Percentiles rank a stretch among this genome's conserved stretches.
These are phyloP conservation scores for Bombus pascuorum DNA, from an alignment of 1,140 invertebrate genomes.

Conservation along the genomic window DNA sequence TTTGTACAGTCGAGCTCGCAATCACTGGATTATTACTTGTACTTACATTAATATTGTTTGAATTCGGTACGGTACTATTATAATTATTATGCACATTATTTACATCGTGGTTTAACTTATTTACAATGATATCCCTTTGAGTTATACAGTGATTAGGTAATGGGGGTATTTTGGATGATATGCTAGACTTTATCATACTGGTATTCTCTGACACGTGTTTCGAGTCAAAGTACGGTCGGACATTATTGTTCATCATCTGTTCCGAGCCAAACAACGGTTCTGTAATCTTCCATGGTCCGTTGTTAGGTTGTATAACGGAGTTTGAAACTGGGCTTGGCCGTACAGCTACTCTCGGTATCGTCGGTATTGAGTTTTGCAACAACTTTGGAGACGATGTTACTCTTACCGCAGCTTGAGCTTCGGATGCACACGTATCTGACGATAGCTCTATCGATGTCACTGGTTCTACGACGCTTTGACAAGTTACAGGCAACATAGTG, in stretches of 20 bases:
- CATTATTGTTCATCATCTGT: constrained; percentile 73
- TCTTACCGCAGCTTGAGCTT: constrained; percentile 48
- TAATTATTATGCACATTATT: constrained; percentile 72
- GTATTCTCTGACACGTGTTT: constrained; percentile 80
- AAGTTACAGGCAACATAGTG: constrained; percentile 58
- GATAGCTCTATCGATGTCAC: constrained; percentile 64
- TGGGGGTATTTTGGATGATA: constrained; percentile 76
- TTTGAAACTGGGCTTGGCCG: constrained; percentile 75
- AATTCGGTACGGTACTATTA: constrained; percentile 57
- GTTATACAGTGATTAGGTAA: constrained; percentile 75
- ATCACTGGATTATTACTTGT: constrained; percentile 53
- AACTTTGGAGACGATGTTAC: constrained; percentile 59
- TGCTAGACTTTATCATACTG: constrained; percentile 80
- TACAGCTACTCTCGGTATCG: constrained; percentile 78
- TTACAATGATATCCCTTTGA: constrained; percentile 71
- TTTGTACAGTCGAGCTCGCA: constrained; percentile 62
- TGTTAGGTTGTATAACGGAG: constrained; percentile 53
- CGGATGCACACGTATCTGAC: constrained; percentile 57
- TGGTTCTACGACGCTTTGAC: constrained; percentile 60
- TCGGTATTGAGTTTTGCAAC: constrained; percentile 65
- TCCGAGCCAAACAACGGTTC: constrained; percentile 74
- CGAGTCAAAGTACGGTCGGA: constrained; percentile 78
- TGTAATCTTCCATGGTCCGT: constrained; percentile 71
- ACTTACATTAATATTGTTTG: constrained; percentile 59
- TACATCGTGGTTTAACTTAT: constrained; percentile 70